Conservation (phyloP, 1,140 invertebrate species). For the Polypedilum pembai region DNA sequence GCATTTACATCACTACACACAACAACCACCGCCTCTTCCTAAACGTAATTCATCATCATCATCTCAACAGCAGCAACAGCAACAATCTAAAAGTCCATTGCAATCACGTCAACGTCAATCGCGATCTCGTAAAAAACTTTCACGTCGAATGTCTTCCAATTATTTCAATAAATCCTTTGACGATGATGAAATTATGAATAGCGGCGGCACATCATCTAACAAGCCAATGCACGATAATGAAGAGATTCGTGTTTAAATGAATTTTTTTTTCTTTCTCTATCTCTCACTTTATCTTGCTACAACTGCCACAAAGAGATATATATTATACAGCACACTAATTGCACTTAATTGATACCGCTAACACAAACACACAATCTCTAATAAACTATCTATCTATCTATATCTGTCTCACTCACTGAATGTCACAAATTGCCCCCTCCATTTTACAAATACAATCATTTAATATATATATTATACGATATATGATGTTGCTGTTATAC, state of each 20-base stretch:
- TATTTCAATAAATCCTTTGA: conserved; percentile 26
- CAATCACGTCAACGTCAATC: conserved; percentile 23
- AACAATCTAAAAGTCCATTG: conserved; percentile 10
- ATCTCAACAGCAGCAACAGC: not conserved
- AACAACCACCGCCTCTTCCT: conserved; percentile 9
- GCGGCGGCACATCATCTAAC: not conserved
- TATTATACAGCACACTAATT: not conserved
- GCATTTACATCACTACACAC: not conserved
- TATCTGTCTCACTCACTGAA: not conserved
- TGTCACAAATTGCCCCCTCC: no score
- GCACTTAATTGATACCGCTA: conserved; percentile 9
- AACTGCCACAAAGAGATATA: not conserved
- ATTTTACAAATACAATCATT: no score
- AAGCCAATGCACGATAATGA: not conserved
- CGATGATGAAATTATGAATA: not conserved
- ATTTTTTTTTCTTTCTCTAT: not conserved
- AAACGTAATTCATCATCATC: conserved; percentile 15
- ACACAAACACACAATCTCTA: not conserved
- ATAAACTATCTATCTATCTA: not conserved
- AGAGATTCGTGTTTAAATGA: conserved; percentile 16
- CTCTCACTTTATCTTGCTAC: not conserved
- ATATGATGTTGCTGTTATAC: conserved; percentile 5
- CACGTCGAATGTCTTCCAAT: conserved; percentile 26
- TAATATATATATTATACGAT: not conserved
- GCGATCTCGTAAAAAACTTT: conserved; percentile 15